Conservation (phyloP, 2,113 vertebrate genomes). For the Rostratula benghalensis region DNA sequence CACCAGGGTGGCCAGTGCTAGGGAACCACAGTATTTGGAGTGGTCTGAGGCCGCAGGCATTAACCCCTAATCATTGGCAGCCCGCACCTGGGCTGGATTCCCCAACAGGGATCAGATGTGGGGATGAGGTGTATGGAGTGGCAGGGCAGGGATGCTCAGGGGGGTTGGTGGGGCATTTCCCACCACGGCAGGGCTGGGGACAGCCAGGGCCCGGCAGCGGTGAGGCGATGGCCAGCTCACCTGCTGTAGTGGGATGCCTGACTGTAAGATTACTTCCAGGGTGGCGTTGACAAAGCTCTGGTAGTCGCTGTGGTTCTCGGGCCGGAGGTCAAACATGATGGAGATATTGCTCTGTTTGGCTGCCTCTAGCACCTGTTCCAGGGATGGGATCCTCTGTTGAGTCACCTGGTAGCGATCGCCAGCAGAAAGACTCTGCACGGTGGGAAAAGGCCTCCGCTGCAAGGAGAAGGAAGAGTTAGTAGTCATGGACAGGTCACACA, state of each 20-base stretch:
- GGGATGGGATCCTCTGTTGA: conserved; percentile 77
- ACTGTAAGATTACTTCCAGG: conserved; percentile 69
- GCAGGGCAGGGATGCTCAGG: background rate
- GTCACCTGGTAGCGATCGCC: conserved; percentile 55
- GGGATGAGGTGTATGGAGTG: background rate
- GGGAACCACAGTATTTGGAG: background rate
- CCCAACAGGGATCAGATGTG: background rate
- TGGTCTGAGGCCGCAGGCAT: background rate
- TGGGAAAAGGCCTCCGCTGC: conserved; percentile 83
- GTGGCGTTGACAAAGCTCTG: conserved; percentile 72
- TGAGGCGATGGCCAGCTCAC: conserved; percentile 63
- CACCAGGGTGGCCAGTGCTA: background rate
- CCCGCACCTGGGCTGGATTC: background rate
- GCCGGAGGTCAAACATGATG: conserved; percentile 88
- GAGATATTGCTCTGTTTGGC: conserved; percentile 78
- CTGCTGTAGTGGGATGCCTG: conserved; percentile 70
- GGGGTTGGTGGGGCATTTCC: background rate
- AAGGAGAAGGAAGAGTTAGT: background rate
- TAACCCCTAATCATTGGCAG: background rate
- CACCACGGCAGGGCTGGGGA: background rate
- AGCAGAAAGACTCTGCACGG: conserved; percentile 72
- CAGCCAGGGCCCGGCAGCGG: background rate
- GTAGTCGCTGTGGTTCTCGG: conserved; percentile 69
- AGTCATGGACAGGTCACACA: background rate
- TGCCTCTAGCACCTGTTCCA: conserved; percentile 73